Evolutionary conservation across 2,113 vertebrate genomes (phyloP).

Genomic region (Arizona elegans): DNA sequence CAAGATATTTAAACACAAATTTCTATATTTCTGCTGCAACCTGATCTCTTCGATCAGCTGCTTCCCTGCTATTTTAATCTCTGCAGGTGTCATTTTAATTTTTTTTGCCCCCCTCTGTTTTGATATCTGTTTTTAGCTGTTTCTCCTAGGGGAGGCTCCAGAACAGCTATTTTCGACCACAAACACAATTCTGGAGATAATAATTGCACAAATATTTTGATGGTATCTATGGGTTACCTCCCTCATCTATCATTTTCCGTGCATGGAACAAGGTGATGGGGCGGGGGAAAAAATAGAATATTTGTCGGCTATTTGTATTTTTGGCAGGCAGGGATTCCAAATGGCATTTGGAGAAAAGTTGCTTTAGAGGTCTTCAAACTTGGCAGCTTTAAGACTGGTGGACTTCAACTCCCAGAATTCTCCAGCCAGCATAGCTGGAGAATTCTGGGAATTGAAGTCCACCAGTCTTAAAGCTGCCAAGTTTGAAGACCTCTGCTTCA

Average conservation of each 20-base stretch:
- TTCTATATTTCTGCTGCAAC: background rate
- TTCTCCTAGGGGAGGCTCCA: background rate
- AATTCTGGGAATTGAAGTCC: too few species aligned
- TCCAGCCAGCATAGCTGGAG: too few species aligned
- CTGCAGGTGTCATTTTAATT: background rate
- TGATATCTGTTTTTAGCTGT: background rate
- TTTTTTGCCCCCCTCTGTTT: background rate
- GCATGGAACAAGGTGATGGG: background rate
- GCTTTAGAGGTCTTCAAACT: too few species aligned
- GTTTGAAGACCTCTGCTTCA: too few species aligned
- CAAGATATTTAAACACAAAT: background rate
- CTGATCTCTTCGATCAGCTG: background rate
- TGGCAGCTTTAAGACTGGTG: too few species aligned
- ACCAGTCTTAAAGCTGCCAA: too few species aligned
- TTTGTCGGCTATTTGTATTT: background rate
- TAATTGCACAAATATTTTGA: background rate
- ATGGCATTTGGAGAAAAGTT: background rate
- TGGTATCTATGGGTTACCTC: background rate
- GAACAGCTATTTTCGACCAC: background rate
- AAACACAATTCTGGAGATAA: background rate
- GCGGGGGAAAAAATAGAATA: fast-evolving
- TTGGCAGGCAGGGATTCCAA: background rate
- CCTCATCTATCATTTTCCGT: background rate
- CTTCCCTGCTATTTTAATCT: background rate
- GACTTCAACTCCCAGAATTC: too few species aligned